Conservation (phyloP, 2,797 vertebrate genomes). For the Amblyraja radiata region DNA sequence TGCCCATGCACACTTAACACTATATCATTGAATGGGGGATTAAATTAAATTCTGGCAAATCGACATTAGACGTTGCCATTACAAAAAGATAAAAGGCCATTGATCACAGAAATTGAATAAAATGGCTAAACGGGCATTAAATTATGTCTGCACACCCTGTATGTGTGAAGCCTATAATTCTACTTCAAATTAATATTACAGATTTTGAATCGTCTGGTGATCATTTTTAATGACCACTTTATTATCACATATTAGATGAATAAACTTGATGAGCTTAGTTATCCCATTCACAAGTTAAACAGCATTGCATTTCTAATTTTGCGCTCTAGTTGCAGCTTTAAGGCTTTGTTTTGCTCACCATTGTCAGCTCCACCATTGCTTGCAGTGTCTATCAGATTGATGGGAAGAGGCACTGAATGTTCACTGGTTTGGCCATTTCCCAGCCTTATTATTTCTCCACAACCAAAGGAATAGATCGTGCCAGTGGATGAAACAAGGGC, state of each 20-base stretch:
- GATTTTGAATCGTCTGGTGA: not conserved
- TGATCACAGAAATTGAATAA: not conserved
- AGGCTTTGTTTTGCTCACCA: constrained; percentile 42
- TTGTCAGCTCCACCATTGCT: constrained; percentile 11
- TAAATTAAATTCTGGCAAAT: not conserved
- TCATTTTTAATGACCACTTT: no score
- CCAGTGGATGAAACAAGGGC: constrained; percentile 58
- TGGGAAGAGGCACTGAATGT: constrained; percentile 61
- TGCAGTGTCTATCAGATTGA: constrained; percentile 43
- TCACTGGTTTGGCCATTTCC: constrained; percentile 49
- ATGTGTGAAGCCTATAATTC: not conserved
- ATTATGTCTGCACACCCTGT: not conserved
- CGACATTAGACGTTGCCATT: not conserved
- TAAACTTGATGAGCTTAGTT: not conserved
- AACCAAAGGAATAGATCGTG: constrained; percentile 67
- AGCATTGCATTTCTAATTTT: constrained; percentile 11
- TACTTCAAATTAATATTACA: not conserved
- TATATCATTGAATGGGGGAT: not conserved
- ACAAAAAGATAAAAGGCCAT: not conserved
- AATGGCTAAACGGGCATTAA: no score
- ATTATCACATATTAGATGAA: not conserved
- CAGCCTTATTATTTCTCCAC: constrained; percentile 58
- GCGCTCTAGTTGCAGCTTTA: not conserved
- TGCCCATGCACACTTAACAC: no score
- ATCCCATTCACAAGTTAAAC: not conserved